A percentile compares a stretch with the other conserved stretches of the same genome.
These are phyloP conservation scores for Microtus richardsoni DNA, from an alignment of 2,113 vertebrate species.

Conservation along the genomic window DNA sequence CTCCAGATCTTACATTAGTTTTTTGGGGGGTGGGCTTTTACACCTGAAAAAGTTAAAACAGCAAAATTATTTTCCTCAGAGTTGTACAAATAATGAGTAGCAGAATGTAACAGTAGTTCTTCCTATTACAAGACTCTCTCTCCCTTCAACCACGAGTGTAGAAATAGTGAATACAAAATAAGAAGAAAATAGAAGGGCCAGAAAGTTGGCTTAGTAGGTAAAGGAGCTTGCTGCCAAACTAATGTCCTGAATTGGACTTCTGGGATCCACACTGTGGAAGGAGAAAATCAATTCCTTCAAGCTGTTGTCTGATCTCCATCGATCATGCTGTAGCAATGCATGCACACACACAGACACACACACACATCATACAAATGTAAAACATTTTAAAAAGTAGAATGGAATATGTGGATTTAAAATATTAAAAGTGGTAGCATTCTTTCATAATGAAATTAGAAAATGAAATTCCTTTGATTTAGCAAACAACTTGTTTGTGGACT, in stretches of 20 bases:
- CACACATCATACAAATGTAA: neutral
- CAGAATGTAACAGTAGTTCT: neutral
- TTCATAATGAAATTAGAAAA: constrained; percentile 19
- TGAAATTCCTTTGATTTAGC: constrained; percentile 39
- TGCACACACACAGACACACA: neutral
- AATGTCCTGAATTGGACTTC: no score
- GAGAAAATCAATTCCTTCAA: neutral
- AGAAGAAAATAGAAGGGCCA: neutral
- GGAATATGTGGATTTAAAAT: constrained; percentile 1
- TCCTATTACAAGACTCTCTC: neutral
- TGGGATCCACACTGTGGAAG: neutral
- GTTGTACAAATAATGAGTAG: neutral
- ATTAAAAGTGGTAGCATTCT: neutral
- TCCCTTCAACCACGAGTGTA: neutral
- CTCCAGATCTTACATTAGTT: constrained; percentile 24
- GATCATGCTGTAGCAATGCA: neutral
- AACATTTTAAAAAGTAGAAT: neutral
- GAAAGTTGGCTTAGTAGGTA: neutral
- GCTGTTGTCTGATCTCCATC: neutral
- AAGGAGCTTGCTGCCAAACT: neutral
- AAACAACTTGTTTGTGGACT: neutral
- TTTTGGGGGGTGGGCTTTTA: constrained; percentile 18
- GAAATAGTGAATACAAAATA: neutral
- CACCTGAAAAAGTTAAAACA: constrained; percentile 15
- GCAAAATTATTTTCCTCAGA: constrained; percentile 36